Evolutionary conservation across 2,888 invertebrate species (phyloP), one percentile per base, ranked within the genome.

Genomic region (Acrocyrtus sp.): DNA sequence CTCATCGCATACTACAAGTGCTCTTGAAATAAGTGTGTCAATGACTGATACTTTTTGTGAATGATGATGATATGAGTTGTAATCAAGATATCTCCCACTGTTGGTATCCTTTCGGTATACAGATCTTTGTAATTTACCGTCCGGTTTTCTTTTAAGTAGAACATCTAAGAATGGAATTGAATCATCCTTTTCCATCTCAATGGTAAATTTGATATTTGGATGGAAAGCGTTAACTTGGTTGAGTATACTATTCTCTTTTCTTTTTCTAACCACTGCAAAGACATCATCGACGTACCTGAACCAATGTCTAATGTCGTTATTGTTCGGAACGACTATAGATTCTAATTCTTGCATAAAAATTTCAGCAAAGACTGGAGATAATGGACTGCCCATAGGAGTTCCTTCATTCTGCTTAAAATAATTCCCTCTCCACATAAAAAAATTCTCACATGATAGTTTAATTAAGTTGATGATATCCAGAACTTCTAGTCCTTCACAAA

Each of bases 281-380:
- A 41, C 43, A 24, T 75, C 75, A 50, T 72, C 75, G 0, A 74
- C 68, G 34, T 53, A 69, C 6, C 74, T n/a, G 22, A 43, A 12
- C 17, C 47, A 74, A 15, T 57, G 58, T n/a, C 29, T 29, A 5
- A 74, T 58, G 15, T 56, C 29, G 0, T 6, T 27, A 24, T 63
- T 57, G 0, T 29, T 21, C 6, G 19, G 5, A 6, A 54, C 21
- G n/a, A 61, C 10, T 6, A 15, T 21, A 0, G 0, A 1, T 45
- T 60, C 47, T 3, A 68, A 21, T 6, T 53, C 17, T 47, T 68
- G 51, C 41, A 39, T 39, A 39, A 39, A 39, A 12, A 39, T 12
- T 39, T 39, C 41, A 8, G 41, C 41, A 39, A 27, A 17, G 8
- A 53, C 51, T 15, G 67, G 57, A 12, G 67, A 67, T 1, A 67